A percentile compares a stretch with the other conserved stretches of the same genome.
Evolutionary conservation across 1,140 invertebrate genomes (phyloP).

Genomic region (Drosophila parabipectinata): DNA sequence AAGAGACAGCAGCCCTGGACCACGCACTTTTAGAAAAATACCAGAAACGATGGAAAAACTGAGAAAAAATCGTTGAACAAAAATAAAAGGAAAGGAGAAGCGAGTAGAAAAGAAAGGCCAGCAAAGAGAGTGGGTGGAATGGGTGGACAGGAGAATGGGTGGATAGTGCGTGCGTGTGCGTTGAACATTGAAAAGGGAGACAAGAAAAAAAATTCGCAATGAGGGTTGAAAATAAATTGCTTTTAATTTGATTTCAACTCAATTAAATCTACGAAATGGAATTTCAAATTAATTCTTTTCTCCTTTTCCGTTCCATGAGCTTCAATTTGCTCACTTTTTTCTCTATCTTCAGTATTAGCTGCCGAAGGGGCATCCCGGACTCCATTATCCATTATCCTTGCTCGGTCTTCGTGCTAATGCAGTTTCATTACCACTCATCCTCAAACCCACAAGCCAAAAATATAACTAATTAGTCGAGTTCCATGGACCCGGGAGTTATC

Average conservation of each 20-base stretch:
- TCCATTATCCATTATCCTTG: slow-evolving; percentile 30
- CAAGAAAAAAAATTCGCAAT: slow-evolving; percentile 72
- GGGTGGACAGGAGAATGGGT: slow-evolving; percentile 1
- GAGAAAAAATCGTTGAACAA: slow-evolving; percentile 30
- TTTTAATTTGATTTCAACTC: slow-evolving; percentile 84
- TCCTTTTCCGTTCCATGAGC: slow-evolving; percentile 10
- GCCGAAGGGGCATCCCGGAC: neutral
- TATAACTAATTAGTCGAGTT: slow-evolving; percentile 59
- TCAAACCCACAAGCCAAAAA: slow-evolving; percentile 20
- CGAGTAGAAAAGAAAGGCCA: neutral
- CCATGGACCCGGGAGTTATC: neutral
- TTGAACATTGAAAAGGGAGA: slow-evolving; percentile 14
- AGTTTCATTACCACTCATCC: slow-evolving; percentile 44
- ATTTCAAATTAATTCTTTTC: slow-evolving; percentile 83
- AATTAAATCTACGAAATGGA: slow-evolving; percentile 84
- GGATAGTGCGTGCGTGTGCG: slow-evolving; percentile 63
- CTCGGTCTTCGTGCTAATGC: slow-evolving; percentile 34
- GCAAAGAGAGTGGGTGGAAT: neutral
- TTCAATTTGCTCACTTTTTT: slow-evolving; percentile 40
- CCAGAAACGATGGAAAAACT: slow-evolving; percentile 65
- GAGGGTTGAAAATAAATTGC: slow-evolving; percentile 84
- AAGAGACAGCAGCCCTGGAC: slow-evolving; percentile 16
- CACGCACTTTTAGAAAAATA: slow-evolving; percentile 73
- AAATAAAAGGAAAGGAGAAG: slow-evolving; percentile 2
- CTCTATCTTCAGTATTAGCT: slow-evolving; percentile 12